A percentile compares a stretch with the other conserved stretches of the same genome.
Conservation (phyloP, 1,140 invertebrate genomes). For the Drosophila nigromelanica region DNA sequence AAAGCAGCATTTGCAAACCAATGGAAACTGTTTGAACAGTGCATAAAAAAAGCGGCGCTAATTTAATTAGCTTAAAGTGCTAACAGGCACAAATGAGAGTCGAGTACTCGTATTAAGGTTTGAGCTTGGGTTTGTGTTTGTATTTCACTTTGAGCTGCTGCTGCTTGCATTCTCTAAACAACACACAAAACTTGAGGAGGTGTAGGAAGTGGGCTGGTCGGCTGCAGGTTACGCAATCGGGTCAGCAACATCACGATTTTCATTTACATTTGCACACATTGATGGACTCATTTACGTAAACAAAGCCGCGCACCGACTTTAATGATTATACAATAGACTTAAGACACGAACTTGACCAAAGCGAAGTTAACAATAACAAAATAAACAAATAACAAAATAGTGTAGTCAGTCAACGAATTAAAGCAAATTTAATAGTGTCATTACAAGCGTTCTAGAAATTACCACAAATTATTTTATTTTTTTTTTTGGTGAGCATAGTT, state of each 20-base stretch:
- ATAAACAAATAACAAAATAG: too few relatives aligned
- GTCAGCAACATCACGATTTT: slow-evolving; percentile 65
- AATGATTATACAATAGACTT: slow-evolving; percentile 53
- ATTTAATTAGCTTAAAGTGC: slow-evolving; percentile 72
- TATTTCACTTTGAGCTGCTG: slow-evolving; percentile 41
- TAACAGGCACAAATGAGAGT: slow-evolving; percentile 42
- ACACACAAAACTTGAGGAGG: slow-evolving; percentile 45
- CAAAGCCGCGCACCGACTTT: slow-evolving; percentile 28
- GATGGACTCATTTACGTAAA: slow-evolving; percentile 50
- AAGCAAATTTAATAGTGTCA: too few relatives aligned
- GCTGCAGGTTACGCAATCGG: slow-evolving; percentile 66
- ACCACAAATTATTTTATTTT: slow-evolving; percentile 1
- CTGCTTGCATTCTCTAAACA: slow-evolving; percentile 59
- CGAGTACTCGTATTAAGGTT: slow-evolving; percentile 31
- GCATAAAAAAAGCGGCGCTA: slow-evolving; percentile 54
- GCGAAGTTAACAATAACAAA: not conserved
- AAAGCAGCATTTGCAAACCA: slow-evolving; percentile 16
- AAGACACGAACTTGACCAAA: slow-evolving; percentile 43
- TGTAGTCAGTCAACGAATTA: too few relatives aligned
- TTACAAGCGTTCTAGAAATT: not conserved
- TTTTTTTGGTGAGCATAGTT: slow-evolving; percentile 5
- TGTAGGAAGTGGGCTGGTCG: slow-evolving; percentile 58
- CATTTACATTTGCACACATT: slow-evolving; percentile 41
- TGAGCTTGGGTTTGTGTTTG: slow-evolving; percentile 23
- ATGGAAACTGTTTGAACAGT: slow-evolving; percentile 9